Base-by-base conservation (phyloP, 2,888 invertebrate genomes). In the Synanthedon andrenaeformis region DNA sequence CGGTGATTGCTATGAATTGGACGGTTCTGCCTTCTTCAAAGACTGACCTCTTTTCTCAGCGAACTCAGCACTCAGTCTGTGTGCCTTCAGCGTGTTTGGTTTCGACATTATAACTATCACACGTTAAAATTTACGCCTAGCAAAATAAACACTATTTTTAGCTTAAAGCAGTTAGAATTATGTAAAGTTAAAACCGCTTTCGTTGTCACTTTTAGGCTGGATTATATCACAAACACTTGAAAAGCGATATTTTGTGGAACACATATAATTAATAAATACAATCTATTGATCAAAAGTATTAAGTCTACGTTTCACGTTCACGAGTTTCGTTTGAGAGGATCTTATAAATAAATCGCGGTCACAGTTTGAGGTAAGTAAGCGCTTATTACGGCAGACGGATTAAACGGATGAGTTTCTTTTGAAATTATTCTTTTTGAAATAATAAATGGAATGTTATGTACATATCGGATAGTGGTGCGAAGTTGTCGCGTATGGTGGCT, bases 1-100 rank as follows among this genome's bases (percentile, higher is more conserved):
- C 69, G 86, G 77, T 82, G 82, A 76, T 76, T 87, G 87, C 87
- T 87, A 87, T 84, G 83, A 76, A 57, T 76, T 84, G 53, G 76
- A 67, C 13, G 86, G 81, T 62, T 84, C 83, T 54, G 75, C 63
- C 69, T 85, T 86, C 76, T 80, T 86, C 71, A 85, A 59, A 55
- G 79, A 63, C 61, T 77, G 81, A 41, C 69, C 74, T 60, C 85
- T 76, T 72, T 85, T 85, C 65, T 86, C 86, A 17, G 86, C 86
- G 54, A 85, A 85, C 65, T 87, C 87, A 3, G 86, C 86, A 72
- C 87, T 87, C 65, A 87, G 75, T 72, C 85, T 81, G 60, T 87
- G 87, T 23, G 86, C 87, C 70, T 86, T 87, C 71, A 87, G 63
- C 49, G 84, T 86, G 53, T 79, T 84, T 4, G 85, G 84, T 64